These are phyloP conservation scores for Diachrysia chrysitis DNA, from an alignment of 2,888 invertebrate species.

Conservation along the genomic window DNA sequence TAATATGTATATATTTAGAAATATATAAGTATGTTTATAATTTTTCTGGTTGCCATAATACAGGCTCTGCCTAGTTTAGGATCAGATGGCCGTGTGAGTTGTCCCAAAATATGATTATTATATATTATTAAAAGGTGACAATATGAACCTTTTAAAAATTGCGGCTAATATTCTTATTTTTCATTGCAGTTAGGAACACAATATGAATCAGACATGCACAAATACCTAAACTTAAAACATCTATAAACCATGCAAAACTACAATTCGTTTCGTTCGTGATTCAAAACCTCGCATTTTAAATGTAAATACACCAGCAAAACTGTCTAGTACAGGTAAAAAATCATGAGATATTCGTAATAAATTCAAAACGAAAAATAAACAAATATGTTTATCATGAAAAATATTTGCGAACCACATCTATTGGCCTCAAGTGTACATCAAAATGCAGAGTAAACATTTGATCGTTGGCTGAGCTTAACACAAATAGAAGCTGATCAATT, in stretches of 20 bases:
- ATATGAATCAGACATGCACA: background rate
- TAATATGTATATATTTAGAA: background rate
- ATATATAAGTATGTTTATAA: too few relatives aligned
- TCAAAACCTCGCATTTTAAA: background rate
- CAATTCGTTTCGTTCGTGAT: background rate
- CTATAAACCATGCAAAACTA: background rate
- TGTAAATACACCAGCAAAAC: background rate
- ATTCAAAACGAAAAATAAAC: background rate
- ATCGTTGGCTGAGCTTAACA: slow-evolving; percentile 5
- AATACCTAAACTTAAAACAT: background rate
- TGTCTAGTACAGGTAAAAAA: background rate
- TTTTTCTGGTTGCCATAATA: too few relatives aligned
- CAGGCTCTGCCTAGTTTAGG: too few relatives aligned
- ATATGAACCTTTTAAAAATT: too few relatives aligned
- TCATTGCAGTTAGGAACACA: too few relatives aligned
- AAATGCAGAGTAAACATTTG: slow-evolving; percentile 41
- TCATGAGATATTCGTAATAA: background rate
- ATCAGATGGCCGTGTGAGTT: too few relatives aligned
- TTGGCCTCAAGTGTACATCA: slow-evolving; percentile 38
- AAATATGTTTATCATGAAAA: background rate
- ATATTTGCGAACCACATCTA: background rate
- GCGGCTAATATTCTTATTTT: too few relatives aligned
- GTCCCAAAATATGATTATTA: background rate
- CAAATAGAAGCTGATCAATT: slow-evolving; percentile 32
- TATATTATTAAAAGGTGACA: too few relatives aligned